Percentiles rank a stretch among this genome's conserved stretches.
Evolutionary conservation across 2,797 vertebrate genomes (phyloP).

Genomic region (Buceros bicornis): DNA sequence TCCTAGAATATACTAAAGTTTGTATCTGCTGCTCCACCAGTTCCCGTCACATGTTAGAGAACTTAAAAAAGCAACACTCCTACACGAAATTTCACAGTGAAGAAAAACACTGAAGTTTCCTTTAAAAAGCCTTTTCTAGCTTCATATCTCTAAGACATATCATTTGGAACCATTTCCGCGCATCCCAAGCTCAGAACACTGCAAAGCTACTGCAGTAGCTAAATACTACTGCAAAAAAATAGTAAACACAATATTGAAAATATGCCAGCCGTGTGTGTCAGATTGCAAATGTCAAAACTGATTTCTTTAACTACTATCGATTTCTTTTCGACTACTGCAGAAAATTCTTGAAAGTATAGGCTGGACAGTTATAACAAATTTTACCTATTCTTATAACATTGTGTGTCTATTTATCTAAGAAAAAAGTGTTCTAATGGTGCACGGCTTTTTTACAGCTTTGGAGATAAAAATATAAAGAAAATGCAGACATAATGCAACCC

Average conservation of each 20-base stretch:
- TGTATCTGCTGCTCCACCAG: not conserved
- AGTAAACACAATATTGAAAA: not conserved
- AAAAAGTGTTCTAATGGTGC: not conserved
- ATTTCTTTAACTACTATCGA: not conserved
- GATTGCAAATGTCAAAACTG: constrained; percentile 18
- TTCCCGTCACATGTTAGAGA: constrained; percentile 20
- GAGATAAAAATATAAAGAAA: not conserved
- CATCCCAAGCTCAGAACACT: not conserved
- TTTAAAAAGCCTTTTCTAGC: constrained; percentile 8
- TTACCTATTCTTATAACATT: not conserved
- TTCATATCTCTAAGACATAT: not conserved
- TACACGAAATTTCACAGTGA: constrained; percentile 30
- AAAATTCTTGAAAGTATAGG: not conserved
- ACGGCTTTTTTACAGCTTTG: not conserved
- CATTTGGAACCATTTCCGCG: not conserved
- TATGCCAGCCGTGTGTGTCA: not conserved
- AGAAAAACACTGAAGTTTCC: not conserved
- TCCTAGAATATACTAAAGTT: not conserved
- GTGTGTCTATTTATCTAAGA: not conserved
- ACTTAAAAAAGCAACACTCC: constrained; percentile 56
- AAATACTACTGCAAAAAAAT: not conserved
- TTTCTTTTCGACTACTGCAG: not conserved
- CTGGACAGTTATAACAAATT: not conserved
- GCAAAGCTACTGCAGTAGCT: not conserved
- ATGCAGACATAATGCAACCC: not conserved